A percentile compares a stretch with the other conserved stretches of the same genome.
Conservation (phyloP, 2,888 invertebrate species). For the Pediacus dermestoides region DNA sequence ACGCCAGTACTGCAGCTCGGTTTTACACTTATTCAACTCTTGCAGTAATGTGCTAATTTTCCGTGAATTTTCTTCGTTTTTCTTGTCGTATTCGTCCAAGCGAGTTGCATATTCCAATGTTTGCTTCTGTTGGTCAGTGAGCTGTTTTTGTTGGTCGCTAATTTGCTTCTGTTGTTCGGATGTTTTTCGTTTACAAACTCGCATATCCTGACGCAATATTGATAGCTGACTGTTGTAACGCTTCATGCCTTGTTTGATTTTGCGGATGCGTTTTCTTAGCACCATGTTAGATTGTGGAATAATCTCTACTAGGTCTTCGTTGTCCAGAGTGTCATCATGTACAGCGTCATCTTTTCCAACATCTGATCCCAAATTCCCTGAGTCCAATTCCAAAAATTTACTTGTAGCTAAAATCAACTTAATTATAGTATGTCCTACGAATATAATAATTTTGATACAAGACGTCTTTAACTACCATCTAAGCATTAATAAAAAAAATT, state of each 20-base stretch:
- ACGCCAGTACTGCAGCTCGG: conserved; percentile 87
- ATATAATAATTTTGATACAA: no score
- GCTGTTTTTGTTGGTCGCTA: conserved; percentile 68
- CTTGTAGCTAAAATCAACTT: no score
- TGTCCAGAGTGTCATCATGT: conserved; percentile 52
- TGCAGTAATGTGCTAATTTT: conserved; percentile 84
- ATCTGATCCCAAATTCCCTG: conserved; percentile 57
- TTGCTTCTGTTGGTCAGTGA: conserved; percentile 72
- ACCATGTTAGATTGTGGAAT: conserved; percentile 84
- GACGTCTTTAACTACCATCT: no score
- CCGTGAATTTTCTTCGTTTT: conserved; percentile 83
- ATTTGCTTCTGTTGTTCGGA: conserved; percentile 83
- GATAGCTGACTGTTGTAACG: conserved; percentile 80
- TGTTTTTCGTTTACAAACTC: conserved; percentile 77
- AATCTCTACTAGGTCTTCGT: conserved; percentile 52
- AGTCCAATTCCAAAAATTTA: conserved; percentile 58
- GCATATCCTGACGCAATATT: conserved; percentile 72
- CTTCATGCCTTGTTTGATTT: conserved; percentile 87
- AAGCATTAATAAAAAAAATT: no score
- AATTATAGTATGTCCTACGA: no score
- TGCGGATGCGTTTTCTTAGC: conserved; percentile 77
- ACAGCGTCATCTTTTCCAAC: conserved; percentile 53
- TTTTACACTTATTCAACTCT: conserved; percentile 89
- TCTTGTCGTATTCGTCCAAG: conserved; percentile 86
- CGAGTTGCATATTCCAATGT: conserved; percentile 76